Evolutionary conservation across 2,888 invertebrate species (phyloP).

Genomic region (Ichneumon xanthorius): DNA sequence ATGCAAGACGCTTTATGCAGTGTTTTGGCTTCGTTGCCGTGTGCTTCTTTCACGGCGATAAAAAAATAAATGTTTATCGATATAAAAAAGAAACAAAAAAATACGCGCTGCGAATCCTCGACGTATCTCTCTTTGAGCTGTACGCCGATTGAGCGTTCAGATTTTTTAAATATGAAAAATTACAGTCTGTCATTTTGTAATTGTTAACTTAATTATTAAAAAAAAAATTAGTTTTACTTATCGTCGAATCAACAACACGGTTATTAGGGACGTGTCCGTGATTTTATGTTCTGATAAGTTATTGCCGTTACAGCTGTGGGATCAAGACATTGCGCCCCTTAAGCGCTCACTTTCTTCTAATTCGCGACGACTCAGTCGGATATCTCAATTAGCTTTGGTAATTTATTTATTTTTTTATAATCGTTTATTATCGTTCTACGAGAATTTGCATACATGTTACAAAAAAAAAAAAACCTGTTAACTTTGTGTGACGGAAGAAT

Average conservation of each 20-base stretch:
- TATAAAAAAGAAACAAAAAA: neutral
- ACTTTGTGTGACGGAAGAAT: neutral
- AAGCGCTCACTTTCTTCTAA: conserved; percentile 92
- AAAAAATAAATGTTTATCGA: neutral
- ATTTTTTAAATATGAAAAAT: neutral
- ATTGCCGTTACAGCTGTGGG: conserved; percentile 89
- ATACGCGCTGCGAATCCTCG: neutral
- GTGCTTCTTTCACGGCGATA: conserved; percentile 40
- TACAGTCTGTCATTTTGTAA: neutral
- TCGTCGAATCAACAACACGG: neutral
- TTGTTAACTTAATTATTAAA: neutral
- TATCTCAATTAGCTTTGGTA: conserved; percentile 94
- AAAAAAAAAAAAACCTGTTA: neutral
- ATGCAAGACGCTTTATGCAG: conserved; percentile 49
- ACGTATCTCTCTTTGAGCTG: neutral
- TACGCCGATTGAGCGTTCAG: neutral
- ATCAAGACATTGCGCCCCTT: conserved; percentile 94
- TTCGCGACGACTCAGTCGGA: conserved; percentile 93
- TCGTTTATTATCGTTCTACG: conserved; percentile 18
- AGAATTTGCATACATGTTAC: conserved; percentile 1
- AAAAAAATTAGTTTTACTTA: neutral
- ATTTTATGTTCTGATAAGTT: conserved; percentile 67
- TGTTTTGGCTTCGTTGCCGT: conserved; percentile 53
- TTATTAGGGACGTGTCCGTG: conserved; percentile 39
- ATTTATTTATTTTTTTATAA: conserved; percentile 80